Base-by-base conservation (phyloP, 2,797 vertebrate genomes). In the Ficedula albicollis region DNA sequence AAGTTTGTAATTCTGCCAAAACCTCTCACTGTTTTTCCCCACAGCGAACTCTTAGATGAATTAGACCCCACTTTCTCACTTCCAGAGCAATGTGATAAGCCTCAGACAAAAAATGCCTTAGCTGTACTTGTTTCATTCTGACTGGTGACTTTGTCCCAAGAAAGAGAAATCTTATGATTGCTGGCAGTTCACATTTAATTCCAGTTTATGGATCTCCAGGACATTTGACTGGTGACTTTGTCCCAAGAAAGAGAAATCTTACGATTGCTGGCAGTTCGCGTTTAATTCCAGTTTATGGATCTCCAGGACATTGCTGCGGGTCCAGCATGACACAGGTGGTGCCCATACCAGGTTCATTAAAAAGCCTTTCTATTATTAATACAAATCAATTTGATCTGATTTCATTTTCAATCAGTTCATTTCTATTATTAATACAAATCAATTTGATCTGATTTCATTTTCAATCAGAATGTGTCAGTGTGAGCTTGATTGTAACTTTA, bases 321-420 rank as follows among this genome's bases (percentile, higher is more conserved):
- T 89, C 72, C 64, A 68, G 56, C 27, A 43, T 1, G 7, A 62
- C 54, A 27, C 7, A 63, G 63, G 39, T 70, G 84, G 43, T 86
- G 77, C 59, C 52, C 32, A 21, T 22, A 34, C 29, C 44, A 63
- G 22, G 19, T 78, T 93, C 82, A 67, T 95, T 67, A 73, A 76
- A 62, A 41, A 62, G 14, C 18, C 39, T 89, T 85, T 66, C 51
- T 58, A 44, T 84, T 79, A 79, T 64, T 81, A 87, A 63, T 54
- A 52, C 68, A 89, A 79, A 86, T 43, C 54, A 84, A 48, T 94
- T 68, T 93, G 66, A 58, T 67, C 78, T 19, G 67, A 86, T 73
- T 92, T 75, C 27, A 27, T 80, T 95, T 97, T 94, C 94, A 84
- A 60, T 91, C 85, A 83, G 74, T n/a, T n/a, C 18, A 39, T 89